Base-by-base conservation (phyloP, 2,113 vertebrate species). In the Nibea coibor region DNA sequence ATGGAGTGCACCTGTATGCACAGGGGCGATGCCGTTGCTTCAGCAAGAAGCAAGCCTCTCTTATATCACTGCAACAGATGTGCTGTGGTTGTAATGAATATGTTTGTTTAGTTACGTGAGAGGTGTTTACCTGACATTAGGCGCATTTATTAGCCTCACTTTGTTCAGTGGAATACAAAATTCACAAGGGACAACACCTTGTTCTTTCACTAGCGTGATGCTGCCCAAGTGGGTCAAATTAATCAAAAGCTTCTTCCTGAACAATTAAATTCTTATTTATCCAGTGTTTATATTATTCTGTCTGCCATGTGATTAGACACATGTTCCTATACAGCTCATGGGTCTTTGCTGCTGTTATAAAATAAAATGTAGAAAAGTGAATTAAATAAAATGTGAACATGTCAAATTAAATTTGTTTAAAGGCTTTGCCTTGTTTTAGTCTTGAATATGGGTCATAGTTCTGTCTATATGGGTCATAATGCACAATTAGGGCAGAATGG, bases 21-120 rank as follows among this genome's bases (percentile, higher is more conserved):
- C 28, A 6, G 16, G 31, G 17, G 71, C 10, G 35, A 53, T n/a
- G n/a, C 26, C 3, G 20, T 16, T 47, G 22, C 62, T 39, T 75
- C 58, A 62, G 19, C 1, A 26, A 35, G 53, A 28, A 39, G 50
- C 70, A 14, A 14, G 43, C 11, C 10, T 45, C 43, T 77, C 42
- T 75, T 54, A 42, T 58, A 69, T 47, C 56, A 31, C 76, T 39
- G 31, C 66, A 56, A n/a, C 82, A 90, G 88, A 87, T 87, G 90
- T 78, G 76, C 10, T 35, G 45, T 24, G 69, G 19, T 39, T 26
- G 26, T 69, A 75, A 89, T 76, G 64, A 87, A 87, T 75, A 43
- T 73, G 78, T 85, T 86, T 87, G 75, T 75, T 56, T 62, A 56
- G 59, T 75, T 82, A 15, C 35, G 50, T 31, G 5, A 70, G 48